Conservation (phyloP, 2,888 invertebrate species). For the Trichacis sp. region DNA sequence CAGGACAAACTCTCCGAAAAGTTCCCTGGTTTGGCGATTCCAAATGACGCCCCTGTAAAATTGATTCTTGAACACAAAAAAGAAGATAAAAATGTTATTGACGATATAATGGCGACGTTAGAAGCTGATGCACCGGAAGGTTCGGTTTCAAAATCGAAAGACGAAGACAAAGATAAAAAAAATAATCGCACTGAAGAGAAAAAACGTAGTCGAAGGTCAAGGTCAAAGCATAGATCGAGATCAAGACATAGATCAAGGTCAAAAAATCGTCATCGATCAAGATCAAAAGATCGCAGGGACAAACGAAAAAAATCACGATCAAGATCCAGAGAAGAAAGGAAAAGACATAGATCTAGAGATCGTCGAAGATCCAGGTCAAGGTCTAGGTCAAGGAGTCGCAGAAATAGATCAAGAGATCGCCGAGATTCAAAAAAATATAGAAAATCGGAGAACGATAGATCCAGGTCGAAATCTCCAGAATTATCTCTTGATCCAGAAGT, state of each 20-base stretch:
- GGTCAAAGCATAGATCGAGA: slow-evolving; percentile 39
- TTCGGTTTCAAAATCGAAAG: slow-evolving; percentile 1
- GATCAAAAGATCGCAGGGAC: slow-evolving; percentile 20
- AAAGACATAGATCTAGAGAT: slow-evolving; percentile 60
- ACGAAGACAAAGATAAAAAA: slow-evolving; percentile 7
- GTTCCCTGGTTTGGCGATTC: slow-evolving; percentile 86
- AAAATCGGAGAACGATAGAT: slow-evolving; percentile 54
- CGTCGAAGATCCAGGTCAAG: slow-evolving; percentile 60
- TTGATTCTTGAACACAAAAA: slow-evolving; percentile 41
- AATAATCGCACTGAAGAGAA: slow-evolving; percentile 49
- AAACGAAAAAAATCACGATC: slow-evolving; percentile 47
- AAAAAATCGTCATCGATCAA: slow-evolving; percentile 41
- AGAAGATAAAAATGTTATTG: slow-evolving; percentile 72
- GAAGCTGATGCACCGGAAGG: slow-evolving; percentile 82
- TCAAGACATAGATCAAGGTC: slow-evolving; percentile 42
- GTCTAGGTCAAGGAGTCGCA: slow-evolving; percentile 55
- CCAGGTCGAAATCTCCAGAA: slow-evolving; percentile 69
- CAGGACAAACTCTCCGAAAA: slow-evolving; percentile 75
- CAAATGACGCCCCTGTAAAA: slow-evolving; percentile 76
- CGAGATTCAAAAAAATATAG: slow-evolving; percentile 59
- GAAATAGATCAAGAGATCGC: slow-evolving; percentile 47
- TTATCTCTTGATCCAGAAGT: slow-evolving; percentile 82
- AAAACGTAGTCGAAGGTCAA: slow-evolving; percentile 46
- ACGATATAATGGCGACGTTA: slow-evolving; percentile 86
- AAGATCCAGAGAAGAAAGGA: slow-evolving; percentile 60